Conservation (phyloP, 1,140 invertebrate species). For the Protaetia brevitarsis region DNA sequence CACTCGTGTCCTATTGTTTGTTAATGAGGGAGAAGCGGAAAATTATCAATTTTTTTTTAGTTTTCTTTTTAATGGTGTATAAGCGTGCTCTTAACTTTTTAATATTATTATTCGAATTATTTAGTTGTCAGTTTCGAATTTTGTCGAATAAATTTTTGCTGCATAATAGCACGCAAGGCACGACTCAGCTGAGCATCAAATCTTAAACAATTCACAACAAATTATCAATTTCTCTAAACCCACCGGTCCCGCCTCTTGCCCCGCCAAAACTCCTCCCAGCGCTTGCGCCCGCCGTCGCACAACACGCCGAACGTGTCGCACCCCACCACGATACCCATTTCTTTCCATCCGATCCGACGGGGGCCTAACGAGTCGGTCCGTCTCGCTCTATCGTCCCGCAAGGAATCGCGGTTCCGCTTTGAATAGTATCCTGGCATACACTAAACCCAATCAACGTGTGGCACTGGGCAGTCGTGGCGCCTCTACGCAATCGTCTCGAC, state of each 20-base stretch:
- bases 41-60: too few relatives aligned
- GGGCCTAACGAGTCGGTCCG: constrained; percentile 49
- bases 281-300: constrained; percentile 38
- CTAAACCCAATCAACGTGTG: constrained; percentile 61
- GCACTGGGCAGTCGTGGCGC: constrained; percentile 53
- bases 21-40: too few relatives aligned
- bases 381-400: too few relatives aligned
- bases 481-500: too few relatives aligned
- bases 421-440: constrained; percentile 41
- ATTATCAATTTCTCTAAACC: constrained; percentile 50
- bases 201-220: constrained; percentile 48
- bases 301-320: constrained; percentile 36
- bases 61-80: too few relatives aligned
- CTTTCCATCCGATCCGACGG: neutral
- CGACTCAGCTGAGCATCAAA: constrained; percentile 48
- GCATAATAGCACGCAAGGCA: too few relatives aligned
- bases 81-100: too few relatives aligned
- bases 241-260: constrained; percentile 36
- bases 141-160: too few relatives aligned
- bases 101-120: too few relatives aligned
- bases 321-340: constrained; percentile 40
- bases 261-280: too few relatives aligned
- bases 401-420: neutral
- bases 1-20: too few relatives aligned
- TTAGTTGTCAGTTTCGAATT: too few relatives aligned